These are phyloP conservation scores for Terrapene triunguis DNA, from an alignment of 2,113 vertebrate species.

Conservation along the genomic window DNA sequence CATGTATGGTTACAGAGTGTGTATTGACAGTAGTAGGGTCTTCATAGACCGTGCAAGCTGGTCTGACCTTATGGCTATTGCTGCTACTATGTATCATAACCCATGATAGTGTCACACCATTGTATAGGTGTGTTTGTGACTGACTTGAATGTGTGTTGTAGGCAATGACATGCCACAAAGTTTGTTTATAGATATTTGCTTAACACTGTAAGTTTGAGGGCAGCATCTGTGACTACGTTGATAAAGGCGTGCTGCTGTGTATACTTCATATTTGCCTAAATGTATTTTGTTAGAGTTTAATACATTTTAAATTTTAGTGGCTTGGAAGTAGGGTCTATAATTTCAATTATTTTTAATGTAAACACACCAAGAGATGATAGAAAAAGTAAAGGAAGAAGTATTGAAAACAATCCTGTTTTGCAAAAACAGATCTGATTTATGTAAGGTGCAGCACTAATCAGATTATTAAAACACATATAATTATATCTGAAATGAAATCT, in stretches of 20 bases:
- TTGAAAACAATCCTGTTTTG: background rate
- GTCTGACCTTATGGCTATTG: background rate
- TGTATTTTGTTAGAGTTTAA: background rate
- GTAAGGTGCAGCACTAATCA: background rate
- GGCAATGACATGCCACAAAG: background rate
- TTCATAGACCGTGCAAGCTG: background rate
- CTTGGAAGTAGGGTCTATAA: background rate
- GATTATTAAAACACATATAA: background rate
- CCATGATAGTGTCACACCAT: background rate
- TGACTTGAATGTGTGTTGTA: background rate
- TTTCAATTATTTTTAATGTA: background rate
- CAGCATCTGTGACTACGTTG: background rate
- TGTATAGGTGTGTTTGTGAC: background rate
- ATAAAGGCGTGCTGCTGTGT: background rate
- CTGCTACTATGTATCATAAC: background rate
- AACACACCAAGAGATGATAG: rapidly evolving
- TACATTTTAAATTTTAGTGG: rapidly evolving
- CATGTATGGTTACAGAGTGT: background rate
- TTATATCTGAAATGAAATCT: background rate
- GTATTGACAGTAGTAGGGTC: background rate
- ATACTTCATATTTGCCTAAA: background rate
- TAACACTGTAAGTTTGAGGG: background rate
- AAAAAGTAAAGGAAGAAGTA: background rate
- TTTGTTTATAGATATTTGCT: background rate
- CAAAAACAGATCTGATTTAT: background rate